Evolutionary conservation across 1,140 invertebrate species (phyloP), one percentile per base, ranked within the genome.

Genomic region (Drosophila murphyi): DNA sequence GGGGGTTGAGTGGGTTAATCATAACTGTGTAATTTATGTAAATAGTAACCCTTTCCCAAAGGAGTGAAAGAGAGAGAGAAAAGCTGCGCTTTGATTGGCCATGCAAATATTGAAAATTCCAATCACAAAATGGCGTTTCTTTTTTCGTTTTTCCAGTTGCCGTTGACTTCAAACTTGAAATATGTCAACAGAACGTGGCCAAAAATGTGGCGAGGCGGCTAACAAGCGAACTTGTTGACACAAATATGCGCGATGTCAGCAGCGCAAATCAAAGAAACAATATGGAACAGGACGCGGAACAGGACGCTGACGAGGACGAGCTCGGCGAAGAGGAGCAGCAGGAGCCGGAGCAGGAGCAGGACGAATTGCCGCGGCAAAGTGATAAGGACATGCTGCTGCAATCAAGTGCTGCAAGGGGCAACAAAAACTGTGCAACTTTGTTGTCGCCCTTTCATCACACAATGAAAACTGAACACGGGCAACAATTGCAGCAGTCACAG

Each of bases 171-270:
- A 76, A 76, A 45, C 63, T 75, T 56, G 47, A 35, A 39, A 12
- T 37, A 29, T 35, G 71, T 71, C 75, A 78, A 65, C 70, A 72
- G 45, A 29, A 50, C 45, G 74, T 39, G 55, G 32, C 51, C 35
- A 48, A 55, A 56, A 55, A 51, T 55, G 71, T 57, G 61, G 71
- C 61, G 61, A 67, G 76, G 73, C 79, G 71, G 69, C 77, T 43
- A 43, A 43, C 39, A n/a, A 43, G 4, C 39, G 39, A n/a, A 72
- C 57, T 61, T 87, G 73, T 90, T 81, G 85, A 89, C 85, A 86
- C 78, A 90, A 90, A 90, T 89, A 89, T 85, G 81, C 85, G 87
- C 82, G 67, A 82, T 73, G 87, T 90, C 82, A 90, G 86, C 82
- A 90, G 86, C 86, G 57, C 68, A 70, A 90, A 85, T 86, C 79